Percentiles rank a stretch among this genome's conserved stretches.
Evolutionary conservation across 23 tunicate species (phyloP).

Genomic region (Aplidium turbinatum): DNA sequence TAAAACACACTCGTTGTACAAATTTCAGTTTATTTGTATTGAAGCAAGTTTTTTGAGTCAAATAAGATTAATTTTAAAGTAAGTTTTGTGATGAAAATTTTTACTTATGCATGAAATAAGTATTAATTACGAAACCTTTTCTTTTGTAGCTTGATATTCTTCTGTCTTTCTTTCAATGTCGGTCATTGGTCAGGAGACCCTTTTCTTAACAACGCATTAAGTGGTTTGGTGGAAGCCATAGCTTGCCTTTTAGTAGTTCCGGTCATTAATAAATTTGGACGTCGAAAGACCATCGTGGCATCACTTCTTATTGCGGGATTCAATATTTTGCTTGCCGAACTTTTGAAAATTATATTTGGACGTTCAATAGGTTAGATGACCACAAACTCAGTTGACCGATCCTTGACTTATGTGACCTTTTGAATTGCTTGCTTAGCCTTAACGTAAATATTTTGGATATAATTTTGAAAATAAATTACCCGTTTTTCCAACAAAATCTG

Average conservation of each 20-base stretch:
- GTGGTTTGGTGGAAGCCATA: slow-evolving; percentile 70
- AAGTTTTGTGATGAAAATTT: too few relatives aligned
- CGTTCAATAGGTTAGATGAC: neutral
- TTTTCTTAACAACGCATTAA: slow-evolving; percentile 57
- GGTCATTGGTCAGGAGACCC: slow-evolving; percentile 67
- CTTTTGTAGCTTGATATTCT: slow-evolving; percentile 65
- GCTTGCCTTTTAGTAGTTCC: slow-evolving; percentile 66
- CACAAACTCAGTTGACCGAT: too few relatives aligned
- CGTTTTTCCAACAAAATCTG: too few relatives aligned
- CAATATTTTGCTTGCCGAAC: slow-evolving; percentile 28
- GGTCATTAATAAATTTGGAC: slow-evolving; percentile 41
- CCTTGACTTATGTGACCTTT: too few relatives aligned
- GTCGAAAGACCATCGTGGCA: slow-evolving; percentile 26
- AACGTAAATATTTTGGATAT: too few relatives aligned
- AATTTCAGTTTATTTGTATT: too few relatives aligned
- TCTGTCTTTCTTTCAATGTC: slow-evolving; percentile 69
- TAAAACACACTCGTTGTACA: too few relatives aligned
- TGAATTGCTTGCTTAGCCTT: too few relatives aligned
- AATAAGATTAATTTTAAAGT: too few relatives aligned
- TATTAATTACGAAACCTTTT: neutral
- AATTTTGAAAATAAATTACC: too few relatives aligned
- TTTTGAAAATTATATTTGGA: slow-evolving; percentile 5
- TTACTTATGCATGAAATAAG: neutral
- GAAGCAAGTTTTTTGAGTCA: too few relatives aligned
- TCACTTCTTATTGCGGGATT: slow-evolving; percentile 39